Evolutionary conservation across 1,140 invertebrate species (phyloP).

Genomic region (Apis laboriosa): DNA sequence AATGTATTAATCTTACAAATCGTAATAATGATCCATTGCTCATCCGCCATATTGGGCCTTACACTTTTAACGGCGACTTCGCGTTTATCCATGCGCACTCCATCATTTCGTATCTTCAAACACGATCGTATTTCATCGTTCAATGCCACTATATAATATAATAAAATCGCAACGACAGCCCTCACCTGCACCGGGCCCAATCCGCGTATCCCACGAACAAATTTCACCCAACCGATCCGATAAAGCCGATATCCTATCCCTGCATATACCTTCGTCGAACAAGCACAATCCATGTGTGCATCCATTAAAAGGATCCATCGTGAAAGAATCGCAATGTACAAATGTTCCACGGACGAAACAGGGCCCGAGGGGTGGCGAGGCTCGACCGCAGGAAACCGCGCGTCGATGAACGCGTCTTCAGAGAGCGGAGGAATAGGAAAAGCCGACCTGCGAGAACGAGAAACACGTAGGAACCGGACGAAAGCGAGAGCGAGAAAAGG

Average conservation of each 20-base stretch:
- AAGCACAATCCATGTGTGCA: neutral
- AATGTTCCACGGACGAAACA: conserved; percentile 4
- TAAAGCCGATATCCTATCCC: no score
- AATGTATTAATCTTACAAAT: no score
- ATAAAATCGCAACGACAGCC: neutral
- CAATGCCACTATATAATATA: no score
- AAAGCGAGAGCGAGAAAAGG: neutral
- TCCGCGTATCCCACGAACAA: conserved; percentile 3
- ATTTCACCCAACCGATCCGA: neutral
- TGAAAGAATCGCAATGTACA: conserved; percentile 16
- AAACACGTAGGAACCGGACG: neutral
- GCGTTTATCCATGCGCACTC: no score
- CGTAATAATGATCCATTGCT: no score
- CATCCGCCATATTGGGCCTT: no score
- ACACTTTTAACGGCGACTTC: no score
- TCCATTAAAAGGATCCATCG: neutral
- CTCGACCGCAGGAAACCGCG: neutral
- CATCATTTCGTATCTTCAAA: no score
- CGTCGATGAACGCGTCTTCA: conserved; percentile 6
- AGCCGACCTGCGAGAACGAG: neutral
- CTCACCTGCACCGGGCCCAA: neutral
- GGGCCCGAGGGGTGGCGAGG: neutral
- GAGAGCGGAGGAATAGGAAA: conserved; percentile 4
- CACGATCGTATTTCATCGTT: no score
- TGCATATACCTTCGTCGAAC: neutral